These are phyloP conservation scores for Eupsilia transversa DNA, from an alignment of 2,888 invertebrate genomes.

Conservation along the genomic window DNA sequence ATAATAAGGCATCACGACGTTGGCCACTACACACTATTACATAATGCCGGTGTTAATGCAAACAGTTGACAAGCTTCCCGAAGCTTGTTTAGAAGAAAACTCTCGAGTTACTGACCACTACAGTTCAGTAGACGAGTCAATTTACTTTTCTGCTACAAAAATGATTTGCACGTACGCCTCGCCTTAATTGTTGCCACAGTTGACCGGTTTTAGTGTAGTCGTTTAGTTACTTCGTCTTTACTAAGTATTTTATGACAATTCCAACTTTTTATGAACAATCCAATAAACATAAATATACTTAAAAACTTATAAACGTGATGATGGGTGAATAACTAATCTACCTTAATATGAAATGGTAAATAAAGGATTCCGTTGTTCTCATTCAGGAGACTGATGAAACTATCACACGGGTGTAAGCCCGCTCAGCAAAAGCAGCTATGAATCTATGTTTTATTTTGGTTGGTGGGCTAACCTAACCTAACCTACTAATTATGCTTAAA, in stretches of 20 bases:
- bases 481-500: no score
- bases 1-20: no score
- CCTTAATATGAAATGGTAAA: background rate
- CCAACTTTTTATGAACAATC: conserved; percentile 15
- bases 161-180: conserved; percentile 16
- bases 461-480: no score
- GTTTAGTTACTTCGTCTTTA: conserved; percentile 19
- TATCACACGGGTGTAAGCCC: background rate
- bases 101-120: background rate
- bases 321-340: background rate
- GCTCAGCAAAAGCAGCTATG: background rate
- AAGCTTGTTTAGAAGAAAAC: conserved; percentile 27
- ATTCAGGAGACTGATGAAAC: background rate
- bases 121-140: conserved; percentile 19
- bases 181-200: conserved; percentile 42
- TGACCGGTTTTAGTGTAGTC: conserved; percentile 51
- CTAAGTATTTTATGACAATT: conserved; percentile 22
- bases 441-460: conserved; percentile 13
- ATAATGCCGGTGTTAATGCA: background rate
- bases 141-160: conserved; percentile 35
- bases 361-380: background rate
- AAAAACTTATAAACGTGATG: background rate
- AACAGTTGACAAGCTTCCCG: background rate
- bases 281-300: background rate
- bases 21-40: background rate